Evolutionary conservation across 2,113 vertebrate species (phyloP), one percentile per base, ranked within the genome.

Genomic region (Phylloscopus trochiloides): DNA sequence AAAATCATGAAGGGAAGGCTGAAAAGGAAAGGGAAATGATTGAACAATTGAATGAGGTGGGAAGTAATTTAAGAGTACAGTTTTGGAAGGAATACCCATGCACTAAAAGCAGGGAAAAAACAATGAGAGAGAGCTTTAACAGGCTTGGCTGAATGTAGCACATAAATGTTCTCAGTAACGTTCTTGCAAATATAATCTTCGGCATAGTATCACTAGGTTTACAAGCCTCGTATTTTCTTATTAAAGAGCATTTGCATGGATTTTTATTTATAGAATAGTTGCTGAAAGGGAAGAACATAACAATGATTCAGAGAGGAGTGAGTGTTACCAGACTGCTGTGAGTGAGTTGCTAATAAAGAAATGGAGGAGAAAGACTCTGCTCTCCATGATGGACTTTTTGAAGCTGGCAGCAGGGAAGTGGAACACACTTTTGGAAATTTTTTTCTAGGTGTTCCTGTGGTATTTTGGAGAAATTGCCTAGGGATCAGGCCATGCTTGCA

Each of bases 231-330:
- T 48, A 42, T 83, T 90, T 93, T 71, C 50, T 63, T 79, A 36
- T 55, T 80, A 84, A 70, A 50, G 14, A 51, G 25, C 5, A 81
- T 54, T 81, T 70, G 52, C 81, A 58, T 62, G 18, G 12, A 28
- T 93, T 85, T 76, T 88, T 92, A 62, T 86, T 93, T 94, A 28
- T n/a, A 47, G 24, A 51, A 31, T 52, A 52, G 15, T 31, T 77
- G 38, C 40, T 80, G 65, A 75, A 84, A 86, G 75, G 25, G 11
- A 89, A 58, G 19, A 77, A 16, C 21, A 58, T 65, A 77, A 57
- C 62, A 77, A 20, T 43, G 34, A 42, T 57, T 94, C 84, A 38
- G 52, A 79, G 29, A 62, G 50, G 34, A 47, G 34, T 15, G 47
- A 82, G n/a, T 36, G 24, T 83, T 14, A 3, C 25, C 72, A 71